Evolutionary conservation across 2,888 invertebrate species (phyloP).

Genomic region (Choreutis nemorana): DNA sequence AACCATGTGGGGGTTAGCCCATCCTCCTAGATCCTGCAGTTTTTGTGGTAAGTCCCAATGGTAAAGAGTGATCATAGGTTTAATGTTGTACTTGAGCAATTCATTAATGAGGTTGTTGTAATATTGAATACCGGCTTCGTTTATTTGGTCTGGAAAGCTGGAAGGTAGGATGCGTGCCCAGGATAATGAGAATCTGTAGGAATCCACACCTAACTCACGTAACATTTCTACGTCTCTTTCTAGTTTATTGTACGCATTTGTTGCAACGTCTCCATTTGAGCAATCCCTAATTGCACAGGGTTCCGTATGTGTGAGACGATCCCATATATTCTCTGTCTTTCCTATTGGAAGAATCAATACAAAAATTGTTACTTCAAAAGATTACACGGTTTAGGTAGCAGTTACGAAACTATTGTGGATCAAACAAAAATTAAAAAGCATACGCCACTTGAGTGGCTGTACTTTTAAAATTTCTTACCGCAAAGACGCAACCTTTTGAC

Average conservation of each 20-base stretch:
- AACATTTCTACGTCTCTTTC: constrained; percentile 58
- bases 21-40: constrained; percentile 47
- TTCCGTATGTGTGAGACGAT: constrained; percentile 52
- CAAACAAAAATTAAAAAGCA: no score
- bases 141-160: constrained; percentile 63
- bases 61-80: constrained; percentile 53
- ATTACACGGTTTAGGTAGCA: no score
- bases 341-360: no score
- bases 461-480: no score
- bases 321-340: constrained; percentile 70
- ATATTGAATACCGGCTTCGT: constrained; percentile 19
- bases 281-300: constrained; percentile 54
- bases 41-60: constrained; percentile 42
- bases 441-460: no score
- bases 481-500: no score
- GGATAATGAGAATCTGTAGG: constrained; percentile 66
- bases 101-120: constrained; percentile 41
- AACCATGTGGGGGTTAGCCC: constrained; percentile 26
- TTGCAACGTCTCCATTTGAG: constrained; percentile 66
- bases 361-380: no score
- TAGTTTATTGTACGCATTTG: constrained; percentile 67
- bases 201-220: constrained; percentile 46
- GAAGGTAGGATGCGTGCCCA: constrained; percentile 71
- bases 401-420: no score
- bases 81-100: constrained; percentile 52